Evolutionary conservation across 2,888 invertebrate genomes (phyloP).

Genomic region (Xylocampa areola): DNA sequence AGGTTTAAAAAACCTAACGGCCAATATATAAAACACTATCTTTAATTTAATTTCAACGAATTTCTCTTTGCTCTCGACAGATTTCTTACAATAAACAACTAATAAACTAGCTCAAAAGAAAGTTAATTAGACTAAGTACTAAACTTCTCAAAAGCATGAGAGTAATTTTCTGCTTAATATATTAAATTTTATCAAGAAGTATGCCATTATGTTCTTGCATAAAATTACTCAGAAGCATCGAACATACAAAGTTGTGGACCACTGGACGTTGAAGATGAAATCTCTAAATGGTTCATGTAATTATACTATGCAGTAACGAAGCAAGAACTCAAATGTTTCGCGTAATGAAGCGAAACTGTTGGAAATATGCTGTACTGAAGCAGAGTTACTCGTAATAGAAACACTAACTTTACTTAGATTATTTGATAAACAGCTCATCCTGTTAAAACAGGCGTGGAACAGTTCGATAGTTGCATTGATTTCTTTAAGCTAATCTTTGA

Average conservation of each 20-base stretch:
- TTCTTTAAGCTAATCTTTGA: no score
- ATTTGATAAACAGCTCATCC: no score
- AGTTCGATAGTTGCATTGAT: no score
- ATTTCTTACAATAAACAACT: background rate
- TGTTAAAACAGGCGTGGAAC: no score
- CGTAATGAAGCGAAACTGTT: constrained; percentile 23
- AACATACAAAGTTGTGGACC: constrained; percentile 5
- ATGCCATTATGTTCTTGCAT: constrained; percentile 3
- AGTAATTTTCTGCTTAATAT: constrained; percentile 8
- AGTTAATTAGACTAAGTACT: background rate
- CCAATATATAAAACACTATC: background rate
- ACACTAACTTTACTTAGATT: no score
- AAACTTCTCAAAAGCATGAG: background rate
- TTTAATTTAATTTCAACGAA: background rate
- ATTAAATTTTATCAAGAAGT: constrained; percentile 5
- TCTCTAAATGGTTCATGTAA: constrained; percentile 38
- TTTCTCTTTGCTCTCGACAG: background rate
- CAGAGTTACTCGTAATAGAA: no score
- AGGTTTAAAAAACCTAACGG: no score
- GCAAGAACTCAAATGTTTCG: constrained; percentile 30
- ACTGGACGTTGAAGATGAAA: constrained; percentile 11
- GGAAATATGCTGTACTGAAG: no score
- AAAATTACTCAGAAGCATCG: constrained; percentile 30
- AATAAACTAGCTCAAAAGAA: background rate
- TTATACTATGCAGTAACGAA: constrained; percentile 23